Conservation (phyloP, 2,888 invertebrate genomes). For the Fabriciana adippe region DNA sequence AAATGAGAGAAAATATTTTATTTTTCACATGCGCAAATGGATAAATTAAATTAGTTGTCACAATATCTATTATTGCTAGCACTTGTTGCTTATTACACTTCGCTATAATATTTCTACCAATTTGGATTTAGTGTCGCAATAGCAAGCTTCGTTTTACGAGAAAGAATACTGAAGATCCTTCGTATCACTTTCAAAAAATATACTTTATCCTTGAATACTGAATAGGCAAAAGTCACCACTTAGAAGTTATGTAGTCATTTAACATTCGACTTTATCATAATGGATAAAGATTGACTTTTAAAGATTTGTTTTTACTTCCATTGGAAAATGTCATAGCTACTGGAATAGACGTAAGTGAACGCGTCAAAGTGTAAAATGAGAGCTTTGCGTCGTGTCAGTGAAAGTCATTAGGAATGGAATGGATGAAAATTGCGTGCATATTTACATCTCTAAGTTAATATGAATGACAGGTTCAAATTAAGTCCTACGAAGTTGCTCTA, state of each 20-base stretch:
- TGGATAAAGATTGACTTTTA: constrained; percentile 48
- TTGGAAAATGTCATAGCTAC: constrained; percentile 76
- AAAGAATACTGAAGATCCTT: constrained; percentile 48
- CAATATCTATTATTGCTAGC: no score
- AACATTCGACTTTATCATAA: constrained; percentile 61
- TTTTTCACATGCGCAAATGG: constrained; percentile 74
- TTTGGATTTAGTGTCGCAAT: constrained; percentile 47
- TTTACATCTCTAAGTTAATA: constrained; percentile 77
- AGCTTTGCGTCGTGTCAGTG: constrained; percentile 79
- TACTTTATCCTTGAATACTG: constrained; percentile 74
- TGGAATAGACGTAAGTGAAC: constrained; percentile 78
- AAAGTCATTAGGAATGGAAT: constrained; percentile 81
- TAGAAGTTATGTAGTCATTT: constrained; percentile 46
- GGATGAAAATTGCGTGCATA: constrained; percentile 81
- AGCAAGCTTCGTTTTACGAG: constrained; percentile 53
- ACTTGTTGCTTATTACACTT: neutral
- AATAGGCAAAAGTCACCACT: constrained; percentile 76
- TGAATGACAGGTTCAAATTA: constrained; percentile 72
- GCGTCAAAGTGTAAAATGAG: constrained; percentile 83
- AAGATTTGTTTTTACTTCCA: constrained; percentile 57
- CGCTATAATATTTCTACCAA: constrained; percentile 32
- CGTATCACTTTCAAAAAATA: constrained; percentile 58
- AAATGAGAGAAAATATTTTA: constrained; percentile 71
- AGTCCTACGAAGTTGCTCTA: constrained; percentile 55
- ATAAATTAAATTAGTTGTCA: constrained; percentile 53